Percentiles rank a stretch among this genome's conserved stretches.
Evolutionary conservation across 2,888 invertebrate species (phyloP).

Genomic region (Scotopteryx bipunctaria): DNA sequence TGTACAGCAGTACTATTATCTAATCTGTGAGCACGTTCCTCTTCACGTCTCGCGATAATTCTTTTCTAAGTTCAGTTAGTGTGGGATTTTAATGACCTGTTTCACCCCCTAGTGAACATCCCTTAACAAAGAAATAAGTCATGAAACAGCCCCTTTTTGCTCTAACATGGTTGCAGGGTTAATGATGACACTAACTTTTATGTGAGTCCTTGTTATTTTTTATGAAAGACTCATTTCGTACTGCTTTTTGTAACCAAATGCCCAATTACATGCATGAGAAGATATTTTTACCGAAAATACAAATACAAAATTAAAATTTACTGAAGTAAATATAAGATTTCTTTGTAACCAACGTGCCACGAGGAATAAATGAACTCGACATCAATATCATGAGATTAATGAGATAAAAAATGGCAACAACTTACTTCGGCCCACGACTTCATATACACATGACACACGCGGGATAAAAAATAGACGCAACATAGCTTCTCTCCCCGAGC

Average conservation of each 20-base stretch:
- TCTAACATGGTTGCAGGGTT: conserved; percentile 17
- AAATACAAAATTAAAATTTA: no score
- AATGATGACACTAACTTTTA: conserved; percentile 11
- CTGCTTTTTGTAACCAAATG: background rate
- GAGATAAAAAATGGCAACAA: no score
- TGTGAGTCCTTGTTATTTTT: conserved; percentile 1
- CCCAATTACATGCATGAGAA: background rate
- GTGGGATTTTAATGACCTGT: conserved; percentile 30
- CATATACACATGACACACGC: no score
- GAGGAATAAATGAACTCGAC: no score
- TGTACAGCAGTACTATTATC: background rate
- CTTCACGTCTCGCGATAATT: conserved; percentile 24
- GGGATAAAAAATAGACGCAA: no score
- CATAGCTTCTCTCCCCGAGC: no score
- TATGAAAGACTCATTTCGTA: background rate
- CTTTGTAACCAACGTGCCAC: no score
- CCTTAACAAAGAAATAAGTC: conserved; percentile 24
- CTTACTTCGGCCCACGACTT: no score
- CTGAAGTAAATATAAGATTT: no score
- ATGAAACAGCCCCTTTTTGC: conserved; percentile 17
- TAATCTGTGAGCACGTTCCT: conserved; percentile 8
- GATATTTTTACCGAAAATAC: no score
- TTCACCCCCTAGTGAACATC: conserved; percentile 25
- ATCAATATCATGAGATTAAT: no score
- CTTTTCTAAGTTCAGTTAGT: conserved; percentile 31